These are phyloP conservation scores for Myzus persicae DNA, from an alignment of 1,140 invertebrate species.

Conservation along the genomic window DNA sequence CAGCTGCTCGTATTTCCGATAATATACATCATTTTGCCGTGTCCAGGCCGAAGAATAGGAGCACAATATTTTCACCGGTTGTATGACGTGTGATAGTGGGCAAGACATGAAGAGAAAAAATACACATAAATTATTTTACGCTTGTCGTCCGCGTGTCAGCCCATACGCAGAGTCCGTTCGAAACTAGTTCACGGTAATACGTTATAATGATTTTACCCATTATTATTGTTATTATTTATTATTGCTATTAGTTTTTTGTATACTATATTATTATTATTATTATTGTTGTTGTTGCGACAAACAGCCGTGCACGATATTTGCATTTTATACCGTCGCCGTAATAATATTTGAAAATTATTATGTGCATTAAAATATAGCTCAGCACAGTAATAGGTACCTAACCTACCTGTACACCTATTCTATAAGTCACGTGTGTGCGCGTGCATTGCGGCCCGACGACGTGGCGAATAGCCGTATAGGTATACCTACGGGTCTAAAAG, in stretches of 20 bases:
- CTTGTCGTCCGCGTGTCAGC: background rate
- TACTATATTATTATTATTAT: no score
- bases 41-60: background rate
- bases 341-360: background rate
- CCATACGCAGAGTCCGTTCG: background rate
- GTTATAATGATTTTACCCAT: background rate
- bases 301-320: background rate
- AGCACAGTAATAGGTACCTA: background rate
- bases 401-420: background rate
- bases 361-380: background rate
- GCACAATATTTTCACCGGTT: background rate
- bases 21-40: background rate
- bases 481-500: background rate
- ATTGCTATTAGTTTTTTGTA: no score
- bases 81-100: background rate
- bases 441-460: background rate
- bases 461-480: no score
- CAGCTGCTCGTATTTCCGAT: slow-evolving; percentile 27
- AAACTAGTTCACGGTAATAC: slow-evolving; percentile 18
- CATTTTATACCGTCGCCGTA: background rate
- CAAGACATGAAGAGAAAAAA: background rate
- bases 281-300: background rate
- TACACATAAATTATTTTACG: slow-evolving; percentile 13
- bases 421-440: no score
- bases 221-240: background rate